Conservation (phyloP, 2,113 vertebrate genomes). For the Uria lomvia region DNA sequence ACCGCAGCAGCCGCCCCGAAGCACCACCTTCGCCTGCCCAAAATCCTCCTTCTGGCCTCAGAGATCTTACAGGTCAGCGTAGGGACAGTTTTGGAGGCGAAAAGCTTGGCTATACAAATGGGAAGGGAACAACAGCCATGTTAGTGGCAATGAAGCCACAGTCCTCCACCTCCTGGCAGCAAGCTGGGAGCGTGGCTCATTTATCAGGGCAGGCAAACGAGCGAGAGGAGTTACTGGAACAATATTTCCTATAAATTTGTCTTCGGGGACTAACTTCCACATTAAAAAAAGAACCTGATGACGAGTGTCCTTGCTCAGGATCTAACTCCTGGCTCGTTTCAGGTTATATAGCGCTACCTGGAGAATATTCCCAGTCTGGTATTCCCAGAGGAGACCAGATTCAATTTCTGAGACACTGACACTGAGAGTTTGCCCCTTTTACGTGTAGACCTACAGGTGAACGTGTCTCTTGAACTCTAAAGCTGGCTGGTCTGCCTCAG, state of each 20-base stretch:
- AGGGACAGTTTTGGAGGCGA: background rate
- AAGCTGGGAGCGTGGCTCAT: background rate
- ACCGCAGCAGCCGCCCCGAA: rapidly evolving
- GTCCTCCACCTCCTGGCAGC: background rate
- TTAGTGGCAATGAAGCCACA: background rate
- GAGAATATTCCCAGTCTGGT: background rate
- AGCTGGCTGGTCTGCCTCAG: background rate
- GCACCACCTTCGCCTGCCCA: background rate
- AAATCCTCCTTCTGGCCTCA: background rate
- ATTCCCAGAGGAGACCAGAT: background rate
- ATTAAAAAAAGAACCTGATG: constrained; percentile 19
- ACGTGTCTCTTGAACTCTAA: rapidly evolving
- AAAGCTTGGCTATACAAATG: background rate
- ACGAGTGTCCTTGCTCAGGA: background rate
- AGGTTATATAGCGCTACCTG: background rate
- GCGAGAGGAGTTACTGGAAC: background rate
- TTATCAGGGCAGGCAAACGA: background rate
- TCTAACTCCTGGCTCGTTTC: background rate
- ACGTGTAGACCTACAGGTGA: background rate
- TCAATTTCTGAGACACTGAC: background rate
- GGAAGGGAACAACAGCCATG: background rate
- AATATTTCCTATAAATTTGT: background rate
- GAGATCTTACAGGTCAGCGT: background rate
- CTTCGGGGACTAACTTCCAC: background rate
- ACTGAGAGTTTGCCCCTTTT: background rate